Conservation (phyloP, 2,797 vertebrate genomes). For the Zalophus californianus region DNA sequence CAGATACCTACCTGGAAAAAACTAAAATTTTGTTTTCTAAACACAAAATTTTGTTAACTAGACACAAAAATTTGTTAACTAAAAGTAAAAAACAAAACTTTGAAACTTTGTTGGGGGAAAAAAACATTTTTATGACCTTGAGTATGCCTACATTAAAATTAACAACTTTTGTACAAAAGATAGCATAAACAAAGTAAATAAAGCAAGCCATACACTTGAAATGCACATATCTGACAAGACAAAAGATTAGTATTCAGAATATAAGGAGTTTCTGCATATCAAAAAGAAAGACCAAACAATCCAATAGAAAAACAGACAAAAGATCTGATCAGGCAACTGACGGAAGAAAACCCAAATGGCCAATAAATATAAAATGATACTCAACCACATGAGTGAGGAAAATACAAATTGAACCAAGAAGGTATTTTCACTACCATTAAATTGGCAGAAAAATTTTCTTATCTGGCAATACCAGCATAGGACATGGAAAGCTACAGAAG, state of each 20-base stretch:
- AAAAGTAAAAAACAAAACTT: slow-evolving; percentile 36
- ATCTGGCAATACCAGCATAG: neutral
- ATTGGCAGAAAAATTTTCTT: neutral
- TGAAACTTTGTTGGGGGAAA: neutral
- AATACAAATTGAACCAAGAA: slow-evolving; percentile 45
- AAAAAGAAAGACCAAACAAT: slow-evolving; percentile 44
- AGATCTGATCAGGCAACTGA: neutral
- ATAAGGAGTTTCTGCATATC: slow-evolving; percentile 35
- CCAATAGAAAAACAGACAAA: slow-evolving; percentile 41
- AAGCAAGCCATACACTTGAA: slow-evolving; percentile 34
- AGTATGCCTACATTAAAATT: slow-evolving; percentile 61
- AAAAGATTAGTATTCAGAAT: slow-evolving; percentile 45
- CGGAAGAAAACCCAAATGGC: slow-evolving; percentile 28
- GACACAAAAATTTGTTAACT: slow-evolving; percentile 60
- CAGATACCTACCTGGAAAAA: neutral
- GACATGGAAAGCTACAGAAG: neutral
- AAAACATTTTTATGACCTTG: slow-evolving; percentile 46
- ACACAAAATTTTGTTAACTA: slow-evolving; percentile 59
- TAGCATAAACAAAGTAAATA: slow-evolving; percentile 41
- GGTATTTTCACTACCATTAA: neutral
- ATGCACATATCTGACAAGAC: neutral
- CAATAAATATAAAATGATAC: slow-evolving; percentile 31
- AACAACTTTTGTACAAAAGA: slow-evolving; percentile 45
- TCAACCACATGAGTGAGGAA: neutral
- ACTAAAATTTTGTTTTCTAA: neutral